Conservation (phyloP, 2,797 vertebrate species). For the Sternarchorhynchus goeldii region DNA sequence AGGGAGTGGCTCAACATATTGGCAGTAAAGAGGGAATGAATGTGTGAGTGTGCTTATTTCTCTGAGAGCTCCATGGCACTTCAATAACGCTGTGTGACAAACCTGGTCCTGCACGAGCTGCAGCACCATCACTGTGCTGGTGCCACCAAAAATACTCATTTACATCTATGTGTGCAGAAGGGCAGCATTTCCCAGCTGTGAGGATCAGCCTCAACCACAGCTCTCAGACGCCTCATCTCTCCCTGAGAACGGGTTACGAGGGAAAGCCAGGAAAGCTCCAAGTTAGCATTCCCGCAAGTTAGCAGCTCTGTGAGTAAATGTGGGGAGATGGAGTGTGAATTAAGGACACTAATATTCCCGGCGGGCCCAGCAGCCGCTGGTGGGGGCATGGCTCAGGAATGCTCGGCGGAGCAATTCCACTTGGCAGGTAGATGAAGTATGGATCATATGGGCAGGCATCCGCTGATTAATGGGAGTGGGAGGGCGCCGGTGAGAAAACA, state of each 20-base stretch:
- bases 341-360: slow-evolving; percentile 64
- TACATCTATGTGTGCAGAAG: neutral
- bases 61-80: neutral
- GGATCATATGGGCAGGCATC: slow-evolving; percentile 66
- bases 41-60: neutral
- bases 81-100: neutral
- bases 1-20: neutral
- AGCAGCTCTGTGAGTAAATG: slow-evolving; percentile 51
- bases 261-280: slow-evolving; percentile 38
- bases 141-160: neutral
- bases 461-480: slow-evolving; percentile 73
- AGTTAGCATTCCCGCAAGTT: slow-evolving; percentile 48
- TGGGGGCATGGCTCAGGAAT: slow-evolving; percentile 62
- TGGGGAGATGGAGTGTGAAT: slow-evolving; percentile 58
- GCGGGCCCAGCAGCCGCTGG: slow-evolving; percentile 46
- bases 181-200: slow-evolving; percentile 4
- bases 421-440: slow-evolving; percentile 78
- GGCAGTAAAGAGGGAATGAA: neutral
- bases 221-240: slow-evolving; percentile 21
- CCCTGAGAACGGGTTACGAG: slow-evolving; percentile 28
- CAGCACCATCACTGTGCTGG: neutral
- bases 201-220: slow-evolving; percentile 13
- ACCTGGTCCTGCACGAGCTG: neutral
- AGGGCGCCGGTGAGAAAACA: slow-evolving; percentile 72
- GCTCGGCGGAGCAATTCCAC: slow-evolving; percentile 63